phyloP scores from a whole-genome alignment of 2,113 vertebrate genomes.

The Etia nguti region DNA sequence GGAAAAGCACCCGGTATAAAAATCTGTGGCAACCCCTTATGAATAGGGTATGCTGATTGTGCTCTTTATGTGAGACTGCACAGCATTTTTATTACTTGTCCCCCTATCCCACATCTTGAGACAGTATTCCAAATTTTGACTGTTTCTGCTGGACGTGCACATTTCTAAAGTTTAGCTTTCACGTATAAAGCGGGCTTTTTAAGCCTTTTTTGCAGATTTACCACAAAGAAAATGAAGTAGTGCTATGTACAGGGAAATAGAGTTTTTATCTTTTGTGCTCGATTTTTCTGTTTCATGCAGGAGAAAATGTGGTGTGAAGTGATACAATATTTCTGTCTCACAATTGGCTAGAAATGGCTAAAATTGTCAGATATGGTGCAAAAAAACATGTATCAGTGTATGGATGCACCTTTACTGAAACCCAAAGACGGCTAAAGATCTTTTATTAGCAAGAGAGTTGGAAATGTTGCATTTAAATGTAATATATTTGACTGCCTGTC shows the following conservation, averaged over 20 bases:
- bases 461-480: background rate
- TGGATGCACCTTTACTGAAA: background rate
- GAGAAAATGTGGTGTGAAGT: background rate
- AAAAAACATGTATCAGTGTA: background rate
- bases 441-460: background rate
- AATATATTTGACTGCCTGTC: background rate
- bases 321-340: background rate
- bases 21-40: background rate
- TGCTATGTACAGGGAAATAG: background rate
- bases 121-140: background rate
- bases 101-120: background rate
- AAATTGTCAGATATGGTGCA: background rate
- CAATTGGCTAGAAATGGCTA: background rate
- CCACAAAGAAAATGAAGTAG: background rate
- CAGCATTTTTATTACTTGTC: background rate
- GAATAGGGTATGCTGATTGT: background rate
- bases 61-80: background rate
- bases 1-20: background rate
- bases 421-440: background rate
- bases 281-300: background rate
- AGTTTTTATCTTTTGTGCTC: background rate
- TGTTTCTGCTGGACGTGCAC: background rate
- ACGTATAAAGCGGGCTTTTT: background rate
- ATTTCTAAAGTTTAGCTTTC: background rate
- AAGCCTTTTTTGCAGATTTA: background rate